Evolutionary conservation across 2,888 invertebrate genomes (phyloP).

Genomic region (Oligia strigilis): DNA sequence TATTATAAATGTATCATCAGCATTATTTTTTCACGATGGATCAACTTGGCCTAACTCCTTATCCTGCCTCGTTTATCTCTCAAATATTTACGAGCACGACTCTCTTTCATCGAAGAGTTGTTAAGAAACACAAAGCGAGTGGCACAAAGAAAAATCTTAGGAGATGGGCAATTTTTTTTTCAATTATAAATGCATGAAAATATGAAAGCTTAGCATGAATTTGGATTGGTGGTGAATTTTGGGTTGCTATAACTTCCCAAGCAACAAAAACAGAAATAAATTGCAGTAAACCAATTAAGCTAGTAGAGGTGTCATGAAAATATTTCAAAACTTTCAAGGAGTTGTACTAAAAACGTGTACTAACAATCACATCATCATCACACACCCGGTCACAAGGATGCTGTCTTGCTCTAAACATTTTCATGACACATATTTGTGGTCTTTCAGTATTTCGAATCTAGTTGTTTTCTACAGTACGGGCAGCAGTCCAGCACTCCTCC

Average conservation of each 20-base stretch:
- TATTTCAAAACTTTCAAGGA: slow-evolving; percentile 3
- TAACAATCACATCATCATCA: slow-evolving; percentile 20
- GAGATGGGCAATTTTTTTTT: background rate
- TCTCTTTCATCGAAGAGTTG: background rate
- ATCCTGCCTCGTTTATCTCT: background rate
- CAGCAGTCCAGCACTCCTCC: slow-evolving; percentile 93
- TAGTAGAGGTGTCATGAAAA: slow-evolving; percentile 33
- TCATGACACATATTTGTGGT: slow-evolving; percentile 49
- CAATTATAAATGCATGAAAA: background rate
- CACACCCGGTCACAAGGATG: slow-evolving; percentile 21
- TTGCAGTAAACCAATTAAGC: background rate
- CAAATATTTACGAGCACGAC: background rate
- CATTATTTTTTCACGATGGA: slow-evolving; percentile 1
- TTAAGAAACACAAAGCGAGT: background rate
- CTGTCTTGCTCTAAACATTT: slow-evolving; percentile 30
- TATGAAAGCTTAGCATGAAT: background rate
- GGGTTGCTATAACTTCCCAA: background rate
- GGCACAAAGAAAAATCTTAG: background rate
- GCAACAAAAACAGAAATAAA: background rate
- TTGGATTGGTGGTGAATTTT: background rate
- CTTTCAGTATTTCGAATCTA: slow-evolving; percentile 58
- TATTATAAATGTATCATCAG: background rate
- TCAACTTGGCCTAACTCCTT: too few species aligned
- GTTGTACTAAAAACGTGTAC: slow-evolving; percentile 12
- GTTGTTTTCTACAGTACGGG: slow-evolving; percentile 80